Evolutionary conservation across 2,888 invertebrate genomes (phyloP).

Genomic region (Himalopsyche kuldschensis): DNA sequence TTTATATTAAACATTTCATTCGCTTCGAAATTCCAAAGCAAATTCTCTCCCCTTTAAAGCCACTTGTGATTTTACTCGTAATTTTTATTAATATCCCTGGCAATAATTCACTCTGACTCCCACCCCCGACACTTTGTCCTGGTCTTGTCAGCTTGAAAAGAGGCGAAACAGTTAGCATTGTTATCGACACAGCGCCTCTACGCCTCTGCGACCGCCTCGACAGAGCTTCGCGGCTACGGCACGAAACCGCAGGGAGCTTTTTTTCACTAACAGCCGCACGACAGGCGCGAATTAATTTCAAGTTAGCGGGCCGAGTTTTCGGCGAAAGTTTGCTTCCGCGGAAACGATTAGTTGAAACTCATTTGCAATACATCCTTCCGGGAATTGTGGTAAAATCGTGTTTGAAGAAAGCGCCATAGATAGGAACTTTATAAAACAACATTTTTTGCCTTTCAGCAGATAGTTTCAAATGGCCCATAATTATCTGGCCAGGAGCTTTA

Average conservation of each 20-base stretch:
- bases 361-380: background rate
- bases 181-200: background rate
- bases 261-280: background rate
- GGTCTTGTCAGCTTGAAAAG: background rate
- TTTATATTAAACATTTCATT: background rate
- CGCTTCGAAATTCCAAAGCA: background rate
- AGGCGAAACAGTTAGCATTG: slow-evolving; percentile 1
- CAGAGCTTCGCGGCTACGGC: background rate
- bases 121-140: background rate
- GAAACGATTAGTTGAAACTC: background rate
- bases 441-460: no score
- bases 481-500: no score
- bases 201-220: background rate
- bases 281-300: background rate
- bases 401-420: background rate
- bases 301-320: background rate
- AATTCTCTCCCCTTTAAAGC: slow-evolving; percentile 1
- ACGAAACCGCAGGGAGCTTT: background rate
- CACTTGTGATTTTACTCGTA: background rate
- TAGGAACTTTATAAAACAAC: no score
- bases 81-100: background rate
- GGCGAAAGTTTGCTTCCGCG: background rate
- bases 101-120: background rate
- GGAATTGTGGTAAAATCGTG: background rate
- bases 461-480: no score